Base-by-base conservation (phyloP, 2,888 invertebrate species). In the Eupithecia inturbata region DNA sequence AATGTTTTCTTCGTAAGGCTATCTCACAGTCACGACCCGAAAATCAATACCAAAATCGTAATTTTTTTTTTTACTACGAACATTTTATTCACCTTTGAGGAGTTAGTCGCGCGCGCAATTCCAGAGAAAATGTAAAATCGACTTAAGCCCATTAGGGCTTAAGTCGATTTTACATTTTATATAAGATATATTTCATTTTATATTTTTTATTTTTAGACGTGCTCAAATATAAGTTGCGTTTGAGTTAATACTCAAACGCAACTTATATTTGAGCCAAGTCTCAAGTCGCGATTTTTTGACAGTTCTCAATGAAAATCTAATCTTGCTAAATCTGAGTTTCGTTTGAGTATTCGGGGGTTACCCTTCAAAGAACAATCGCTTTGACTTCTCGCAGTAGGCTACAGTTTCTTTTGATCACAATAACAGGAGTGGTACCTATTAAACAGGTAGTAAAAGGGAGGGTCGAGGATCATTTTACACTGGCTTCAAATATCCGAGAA, bases 381-480 rank as follows among this genome's bases (percentile, higher is more conserved):
- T 36, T 45, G 53, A 22, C 39, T 70, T 67, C 39, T 41, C 57
- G 64, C 68, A 26, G 49, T 68, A 33, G 39, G 36, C 28, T 33
- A 33, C 63, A 71, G 66, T 73, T 57, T 57, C 66, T 71, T 76
- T 76, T 71, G 62, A 73, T 71, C 68, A 63, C 69, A 41, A 75
- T 71, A 75, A 75, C 68, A 67, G 49, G 57, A 68, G 74, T 19
- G 49, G 22, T 26, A 67, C 69, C 53, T 62, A 69, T 71, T 71
- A 70, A 71, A 69, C 73, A 72, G 71, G 71, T 71, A 72, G 73
- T 73, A 71, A 73, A 74, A 45, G 62, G 49, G 41, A 60, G 68
- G 71, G 72, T 41, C 66, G 67, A 39, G 72, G 36, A 71, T 76
- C 74, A 71, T 77, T 78, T 75, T 72, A 71, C 75, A 74, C 77